phyloP scores from a whole-genome alignment of 2,797 vertebrate genomes.

The Falco naumanni region DNA sequence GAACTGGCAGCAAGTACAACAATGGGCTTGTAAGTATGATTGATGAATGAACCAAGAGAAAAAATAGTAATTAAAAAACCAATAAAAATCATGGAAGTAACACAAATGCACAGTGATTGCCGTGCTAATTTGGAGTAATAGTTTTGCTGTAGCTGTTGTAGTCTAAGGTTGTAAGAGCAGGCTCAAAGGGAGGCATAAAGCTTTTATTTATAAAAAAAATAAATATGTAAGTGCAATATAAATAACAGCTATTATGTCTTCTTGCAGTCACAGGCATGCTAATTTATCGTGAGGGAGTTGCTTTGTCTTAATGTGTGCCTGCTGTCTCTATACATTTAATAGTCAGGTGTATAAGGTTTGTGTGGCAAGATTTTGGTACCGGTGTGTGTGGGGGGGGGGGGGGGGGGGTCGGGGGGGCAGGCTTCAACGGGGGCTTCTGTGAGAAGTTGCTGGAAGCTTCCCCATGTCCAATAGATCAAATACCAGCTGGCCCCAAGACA shows the following conservation, averaged over 20 bases:
- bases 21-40: constrained; percentile 54
- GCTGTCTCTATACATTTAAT: neutral
- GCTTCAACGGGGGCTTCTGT: too few relatives aligned
- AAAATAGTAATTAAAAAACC: neutral
- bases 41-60: constrained; percentile 19
- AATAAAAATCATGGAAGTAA: neutral
- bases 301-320: neutral
- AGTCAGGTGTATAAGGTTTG: neutral
- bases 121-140: constrained; percentile 29
- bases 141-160: constrained; percentile 13
- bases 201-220: constrained; percentile 48
- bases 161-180: neutral
- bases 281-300: neutral
- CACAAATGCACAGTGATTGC: neutral
- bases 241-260: constrained; percentile 30
- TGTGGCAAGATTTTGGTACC: neutral
- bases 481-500: fast-evolving
- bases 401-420: too few relatives aligned
- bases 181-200: constrained; percentile 28
- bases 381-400: neutral
- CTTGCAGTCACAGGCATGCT: neutral
- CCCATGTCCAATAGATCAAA: fast-evolving
- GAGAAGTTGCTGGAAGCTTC: neutral
- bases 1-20: neutral
- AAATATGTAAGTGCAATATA: constrained; percentile 16